Conservation (phyloP, 1,140 invertebrate species). For the Diorhabda sublineata region DNA sequence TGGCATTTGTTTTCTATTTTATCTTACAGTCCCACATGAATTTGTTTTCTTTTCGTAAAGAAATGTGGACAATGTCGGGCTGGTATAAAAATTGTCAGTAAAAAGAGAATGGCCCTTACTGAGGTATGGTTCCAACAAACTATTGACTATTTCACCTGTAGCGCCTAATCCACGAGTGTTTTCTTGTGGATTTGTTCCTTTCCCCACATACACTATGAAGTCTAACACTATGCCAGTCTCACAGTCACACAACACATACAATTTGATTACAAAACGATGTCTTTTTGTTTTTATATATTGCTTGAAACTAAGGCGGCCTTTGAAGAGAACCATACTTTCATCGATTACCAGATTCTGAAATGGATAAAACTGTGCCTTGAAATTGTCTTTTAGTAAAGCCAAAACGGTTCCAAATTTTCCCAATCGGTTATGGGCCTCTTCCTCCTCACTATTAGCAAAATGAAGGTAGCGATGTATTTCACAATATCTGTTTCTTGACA, state of each 20-base stretch:
- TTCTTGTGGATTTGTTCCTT: slow-evolving; percentile 17
- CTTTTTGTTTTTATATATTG: slow-evolving; percentile 45
- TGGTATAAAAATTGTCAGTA: slow-evolving; percentile 41
- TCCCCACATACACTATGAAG: slow-evolving; percentile 41
- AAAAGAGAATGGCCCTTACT: slow-evolving; percentile 30
- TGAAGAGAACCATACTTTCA: slow-evolving; percentile 37
- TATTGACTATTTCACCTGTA: slow-evolving; percentile 35
- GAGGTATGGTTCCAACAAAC: slow-evolving; percentile 33
- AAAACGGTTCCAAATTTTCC: no score
- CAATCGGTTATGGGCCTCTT: no score
- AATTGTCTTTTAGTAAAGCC: no score
- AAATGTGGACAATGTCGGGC: slow-evolving; percentile 28
- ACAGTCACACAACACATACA: slow-evolving; percentile 39
- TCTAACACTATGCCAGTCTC: slow-evolving; percentile 43
- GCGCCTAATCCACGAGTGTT: slow-evolving; percentile 26
- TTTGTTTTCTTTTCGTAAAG: slow-evolving; percentile 34
- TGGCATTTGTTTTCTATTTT: slow-evolving; percentile 39
- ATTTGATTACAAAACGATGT: slow-evolving; percentile 44
- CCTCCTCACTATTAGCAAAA: no score
- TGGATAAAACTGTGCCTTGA: slow-evolving; percentile 10
- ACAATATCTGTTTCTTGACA: no score
- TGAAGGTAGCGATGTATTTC: no score
- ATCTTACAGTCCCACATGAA: slow-evolving; percentile 38
- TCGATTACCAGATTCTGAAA: slow-evolving; percentile 31
- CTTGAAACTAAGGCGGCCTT: slow-evolving; percentile 41